These are phyloP conservation scores for Leptinotarsa peninsularis DNA, from an alignment of 2,888 invertebrate genomes.

Conservation along the genomic window DNA sequence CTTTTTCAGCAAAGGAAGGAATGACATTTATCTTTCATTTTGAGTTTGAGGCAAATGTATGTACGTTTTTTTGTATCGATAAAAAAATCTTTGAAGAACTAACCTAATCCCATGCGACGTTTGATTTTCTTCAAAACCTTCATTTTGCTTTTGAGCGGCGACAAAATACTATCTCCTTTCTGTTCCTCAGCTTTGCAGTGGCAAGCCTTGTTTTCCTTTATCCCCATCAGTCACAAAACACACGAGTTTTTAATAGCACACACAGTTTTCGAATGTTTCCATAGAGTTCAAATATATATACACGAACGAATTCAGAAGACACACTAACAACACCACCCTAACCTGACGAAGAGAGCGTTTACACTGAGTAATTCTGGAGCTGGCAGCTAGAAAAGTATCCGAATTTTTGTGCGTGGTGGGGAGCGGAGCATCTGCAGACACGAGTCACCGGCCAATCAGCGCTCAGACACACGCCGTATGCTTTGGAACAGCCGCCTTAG, in stretches of 20 bases:
- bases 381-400: constrained; percentile 56
- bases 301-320: constrained; percentile 25
- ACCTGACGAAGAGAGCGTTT: constrained; percentile 10
- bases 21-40: too few relatives aligned
- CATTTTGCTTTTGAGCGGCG: constrained; percentile 78
- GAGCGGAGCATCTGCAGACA: constrained; percentile 64
- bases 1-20: too few relatives aligned
- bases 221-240: constrained; percentile 61
- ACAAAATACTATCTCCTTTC: constrained; percentile 64
- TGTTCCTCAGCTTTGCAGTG: constrained; percentile 61
- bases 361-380: constrained; percentile 52
- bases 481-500: constrained; percentile 60
- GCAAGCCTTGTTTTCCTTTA: constrained; percentile 58
- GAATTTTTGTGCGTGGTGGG: constrained; percentile 46
- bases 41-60: too few relatives aligned
- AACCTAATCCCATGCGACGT: constrained; percentile 88
- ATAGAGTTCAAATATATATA: constrained; percentile 18
- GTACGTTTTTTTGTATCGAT: too few relatives aligned
- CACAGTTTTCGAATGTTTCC: constrained; percentile 26
- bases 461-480: constrained; percentile 71
- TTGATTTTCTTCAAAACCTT: constrained; percentile 91
- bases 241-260: constrained; percentile 33
- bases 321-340: not conserved
- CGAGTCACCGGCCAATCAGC: constrained; percentile 72
- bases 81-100: constrained; percentile 63